Evolutionary conservation across 2,113 vertebrate species (phyloP), one percentile per base, ranked within the genome.

Genomic region (Tychaedon coryphoeus): DNA sequence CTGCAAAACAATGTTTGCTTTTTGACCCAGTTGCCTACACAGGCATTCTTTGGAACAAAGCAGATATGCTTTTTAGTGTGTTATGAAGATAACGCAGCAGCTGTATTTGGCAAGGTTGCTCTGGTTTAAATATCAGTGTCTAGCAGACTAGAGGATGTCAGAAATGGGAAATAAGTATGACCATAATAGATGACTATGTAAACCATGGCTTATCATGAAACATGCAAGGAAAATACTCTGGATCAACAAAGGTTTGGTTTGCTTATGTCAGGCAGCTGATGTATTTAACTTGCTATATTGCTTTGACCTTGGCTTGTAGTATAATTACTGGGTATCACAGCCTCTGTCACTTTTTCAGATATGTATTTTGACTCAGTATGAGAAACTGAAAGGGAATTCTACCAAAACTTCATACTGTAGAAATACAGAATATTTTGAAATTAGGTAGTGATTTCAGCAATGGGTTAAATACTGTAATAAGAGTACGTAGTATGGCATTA

Each of bases 51-150:
- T 87, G 66, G 80, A 88, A 82, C 50, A 78, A 81, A 91, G 66
- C 50, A 93, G 61, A 57, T 74, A 78, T 0, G 69, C 48, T 56
- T 92, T 95, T 85, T 72, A 65, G 65, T 61, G 45, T 87, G n/a
- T 75, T 92, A 61, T 14, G 57, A 87, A 92, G 94, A 94, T 93
- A 95, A 89, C 47, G 50, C 38, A 77, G 62, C 73, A 82, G 73
- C 89, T 95, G 73, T 89, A 81, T 95, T 96, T 96, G 93, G 76
- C 79, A 74, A 34, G 56, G 34, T 25, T 88, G 33, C 28, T 23
- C 28, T 91, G 77, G 19, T 82, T 84, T 90, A 87, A 91, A 78
- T 92, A 95, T 95, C 93, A 78, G 36, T 78, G 66, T 85, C 66
- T 71, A 50, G 73, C 81, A 95, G 87, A 78, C 73, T 72, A 88